Conservation (phyloP, 2,888 invertebrate species). For the Nomada ferruginata region DNA sequence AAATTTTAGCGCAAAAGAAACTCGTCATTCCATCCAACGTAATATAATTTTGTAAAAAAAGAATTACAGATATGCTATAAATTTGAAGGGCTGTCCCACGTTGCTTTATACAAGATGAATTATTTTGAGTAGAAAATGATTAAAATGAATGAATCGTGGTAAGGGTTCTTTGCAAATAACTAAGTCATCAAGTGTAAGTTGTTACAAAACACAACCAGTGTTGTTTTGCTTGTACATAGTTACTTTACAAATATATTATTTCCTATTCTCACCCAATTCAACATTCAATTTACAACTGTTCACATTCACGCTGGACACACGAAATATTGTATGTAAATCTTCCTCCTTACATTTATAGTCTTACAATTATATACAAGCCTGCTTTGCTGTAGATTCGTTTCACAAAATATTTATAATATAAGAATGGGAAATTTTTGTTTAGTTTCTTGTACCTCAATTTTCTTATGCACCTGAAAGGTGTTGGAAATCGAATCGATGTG, state of each 20-base stretch:
- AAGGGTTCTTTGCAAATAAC: slow-evolving; percentile 37
- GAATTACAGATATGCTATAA: background rate
- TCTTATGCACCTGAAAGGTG: background rate
- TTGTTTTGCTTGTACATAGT: slow-evolving; percentile 42
- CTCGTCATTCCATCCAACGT: slow-evolving; percentile 52
- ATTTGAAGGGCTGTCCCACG: background rate
- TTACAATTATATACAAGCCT: slow-evolving; percentile 56
- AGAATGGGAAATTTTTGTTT: slow-evolving; percentile 12
- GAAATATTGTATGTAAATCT: slow-evolving; percentile 2
- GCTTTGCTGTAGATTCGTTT: slow-evolving; percentile 1
- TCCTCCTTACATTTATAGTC: slow-evolving; percentile 21
- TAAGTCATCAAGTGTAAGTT: slow-evolving; percentile 41
- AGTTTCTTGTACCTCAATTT: background rate
- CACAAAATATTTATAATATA: slow-evolving; percentile 37
- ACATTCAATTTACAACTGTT: slow-evolving; percentile 42
- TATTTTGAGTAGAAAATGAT: background rate
- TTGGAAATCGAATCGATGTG: background rate
- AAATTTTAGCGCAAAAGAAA: slow-evolving; percentile 52
- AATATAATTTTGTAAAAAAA: slow-evolving; percentile 16
- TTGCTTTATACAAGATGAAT: no score
- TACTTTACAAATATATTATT: slow-evolving; percentile 47
- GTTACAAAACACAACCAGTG: slow-evolving; percentile 65
- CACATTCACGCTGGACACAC: slow-evolving; percentile 29
- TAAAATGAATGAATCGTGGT: background rate
- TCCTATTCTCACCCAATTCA: slow-evolving; percentile 18